These are phyloP conservation scores for Palythoa grandis DNA, from an alignment of 92 coral and sea anemone species.

Conservation along the genomic window DNA sequence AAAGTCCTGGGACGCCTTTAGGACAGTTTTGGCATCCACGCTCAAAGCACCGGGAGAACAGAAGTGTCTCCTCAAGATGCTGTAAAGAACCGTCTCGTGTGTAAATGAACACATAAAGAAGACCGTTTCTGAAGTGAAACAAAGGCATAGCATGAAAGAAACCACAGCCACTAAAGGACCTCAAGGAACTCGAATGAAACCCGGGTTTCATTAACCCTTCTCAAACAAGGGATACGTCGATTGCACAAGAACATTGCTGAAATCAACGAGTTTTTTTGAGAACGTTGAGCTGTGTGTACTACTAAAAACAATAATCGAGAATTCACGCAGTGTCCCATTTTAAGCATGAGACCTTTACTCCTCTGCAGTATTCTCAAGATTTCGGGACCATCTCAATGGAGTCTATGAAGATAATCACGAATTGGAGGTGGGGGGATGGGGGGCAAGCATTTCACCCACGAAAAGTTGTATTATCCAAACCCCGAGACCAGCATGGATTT, in stretches of 20 bases:
- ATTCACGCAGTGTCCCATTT: slow-evolving; percentile 45
- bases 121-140: slow-evolving; percentile 10
- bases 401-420: too few relatives aligned
- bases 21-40: too few relatives aligned
- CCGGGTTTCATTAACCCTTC: not conserved
- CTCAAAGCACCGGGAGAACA: not conserved
- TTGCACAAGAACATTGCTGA: slow-evolving; percentile 40
- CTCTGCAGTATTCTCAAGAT: too few relatives aligned
- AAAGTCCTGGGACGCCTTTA: slow-evolving; percentile 28
- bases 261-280: slow-evolving; percentile 4
- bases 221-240: slow-evolving; percentile 48
- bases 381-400: too few relatives aligned
- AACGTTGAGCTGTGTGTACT: slow-evolving; percentile 49
- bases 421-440: too few relatives aligned
- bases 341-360: not conserved
- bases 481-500: slow-evolving; percentile 40
- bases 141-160: not conserved
- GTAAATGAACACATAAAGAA: slow-evolving; percentile 5
- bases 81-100: not conserved
- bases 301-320: slow-evolving; percentile 12
- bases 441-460: not conserved
- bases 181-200: slow-evolving; percentile 39
- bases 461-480: slow-evolving; percentile 11
- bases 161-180: slow-evolving; percentile 55
- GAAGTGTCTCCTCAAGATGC: slow-evolving; percentile 31